Base-by-base conservation (phyloP, 2,888 invertebrate genomes). In the Mimumesa dahlbomi region DNA sequence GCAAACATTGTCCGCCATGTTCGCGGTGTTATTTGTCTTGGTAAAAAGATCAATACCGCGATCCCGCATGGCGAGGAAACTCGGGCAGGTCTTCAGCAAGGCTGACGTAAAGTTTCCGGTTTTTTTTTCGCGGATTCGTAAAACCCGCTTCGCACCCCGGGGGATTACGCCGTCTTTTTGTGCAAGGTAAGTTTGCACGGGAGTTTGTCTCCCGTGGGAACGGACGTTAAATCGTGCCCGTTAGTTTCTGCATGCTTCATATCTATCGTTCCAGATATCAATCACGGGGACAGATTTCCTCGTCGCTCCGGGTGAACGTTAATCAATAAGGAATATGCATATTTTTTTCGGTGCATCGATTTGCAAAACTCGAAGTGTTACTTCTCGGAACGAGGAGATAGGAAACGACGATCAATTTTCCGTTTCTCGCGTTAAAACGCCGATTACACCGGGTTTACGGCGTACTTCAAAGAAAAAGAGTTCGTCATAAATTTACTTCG, bases 81-180 rank as follows among this genome's bases (percentile, higher is more conserved):
- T 18, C 18, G 7, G 13, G 36, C 36, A 36, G 34, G 34, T 31
- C 54, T 3, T n/a, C 43, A 13, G n/a, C 21, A 38, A 42, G 42
- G 59, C 16, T 19, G 42, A 14, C 21, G 42, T 9, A 40, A 54
- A 54, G 11, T 56, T 63, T 63, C 36, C 34, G 16, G n/a, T 16
- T 34, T 53, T 21, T 16, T 50, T 54, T 43, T 49, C 59, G 42
- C 29, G 48, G n/a, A 16, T 9, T 38, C 52, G 40, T 25, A 42
- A 31, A 59, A 22, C 29, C 25, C 14, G n/a, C 16, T 7, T 18
- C 38, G 40, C 19, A 25, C 48, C 40, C 19, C 7, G 18, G 38
- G 29, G 57, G 19, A 5, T 4, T n/a, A 31, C 42, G 21, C 1
- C 34, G 45, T 42, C 58, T 25, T 49, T 49, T 31, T 13, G 9